Evolutionary conservation across 2,888 invertebrate genomes (phyloP), one percentile per base, ranked within the genome.

Genomic region (Chironomus tentans): DNA sequence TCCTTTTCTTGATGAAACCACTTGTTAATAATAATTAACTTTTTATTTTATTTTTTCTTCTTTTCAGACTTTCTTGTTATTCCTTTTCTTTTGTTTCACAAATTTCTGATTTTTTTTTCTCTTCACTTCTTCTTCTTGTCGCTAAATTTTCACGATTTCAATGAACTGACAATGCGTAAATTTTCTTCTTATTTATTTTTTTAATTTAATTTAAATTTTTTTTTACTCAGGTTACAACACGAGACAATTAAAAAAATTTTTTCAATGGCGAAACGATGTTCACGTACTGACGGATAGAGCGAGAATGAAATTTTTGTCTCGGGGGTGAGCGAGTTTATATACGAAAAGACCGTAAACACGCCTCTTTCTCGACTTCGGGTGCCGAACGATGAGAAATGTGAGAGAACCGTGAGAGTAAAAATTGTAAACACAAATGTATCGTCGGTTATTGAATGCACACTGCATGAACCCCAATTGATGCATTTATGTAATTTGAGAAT

Each of bases 21-120:
- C 72, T 72, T 72, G 72, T 72, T 72, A 72, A 38, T 50, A 46
- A 72, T 72, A 62, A 72, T 72, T 72, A 72, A 72, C 38, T 62
- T 22, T 50, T 24, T 38, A 38, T 38, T n/a, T n/a, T 38, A 38
- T 38, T 10, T 38, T 10, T 38, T 38, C 5, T 28, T 28, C 5
- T 38, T 10, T 38, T 47, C 12, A 22, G 18, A 12, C 12, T 18
- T 21, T 62, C 15, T 56, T 56, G 18, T 56, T 50, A 1, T 50
- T 24, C 22, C 5, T 28, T 68, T 38, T 6, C 68, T 68, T 38
- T n/a, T 68, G 15, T 28, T 38, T 68, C 22, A 38, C 68, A 21
- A 68, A 21, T 47, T n/a, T n/a, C 15, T 12, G 22, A 22, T 18
- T 50, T 70, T 68, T 28, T 68, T 68, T n/a, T 68, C 4, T 46